Conservation (phyloP, 2,113 vertebrate species). For the Athene cunicularia region DNA sequence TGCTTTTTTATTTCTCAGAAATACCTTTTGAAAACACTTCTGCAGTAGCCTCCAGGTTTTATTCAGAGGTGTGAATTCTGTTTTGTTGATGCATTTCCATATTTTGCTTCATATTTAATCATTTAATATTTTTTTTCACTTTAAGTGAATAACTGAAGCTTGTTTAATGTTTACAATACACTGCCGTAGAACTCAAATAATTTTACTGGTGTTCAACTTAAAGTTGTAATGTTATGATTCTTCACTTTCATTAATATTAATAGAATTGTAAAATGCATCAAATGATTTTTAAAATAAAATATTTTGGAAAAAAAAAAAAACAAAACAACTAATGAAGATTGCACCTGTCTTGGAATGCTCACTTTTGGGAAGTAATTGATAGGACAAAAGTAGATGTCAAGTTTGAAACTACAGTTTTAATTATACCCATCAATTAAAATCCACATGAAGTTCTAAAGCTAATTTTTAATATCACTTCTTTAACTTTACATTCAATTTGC, state of each 20-base stretch:
- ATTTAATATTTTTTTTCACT: conserved; percentile 21
- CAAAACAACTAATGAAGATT: background rate
- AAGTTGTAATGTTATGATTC: conserved; percentile 23
- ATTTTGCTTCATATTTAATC: conserved; percentile 17
- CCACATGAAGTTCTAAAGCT: background rate
- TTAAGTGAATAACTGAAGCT: conserved; percentile 10
- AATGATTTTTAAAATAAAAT: background rate
- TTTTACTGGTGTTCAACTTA: conserved; percentile 54
- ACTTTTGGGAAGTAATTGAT: background rate
- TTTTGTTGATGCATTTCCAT: conserved; percentile 18
- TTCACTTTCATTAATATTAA: conserved; percentile 56
- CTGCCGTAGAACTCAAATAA: conserved; percentile 10
- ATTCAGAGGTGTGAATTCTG: background rate
- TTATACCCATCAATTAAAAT: background rate
- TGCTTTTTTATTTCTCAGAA: background rate
- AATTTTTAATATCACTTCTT: background rate
- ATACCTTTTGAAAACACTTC: background rate
- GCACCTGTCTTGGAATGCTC: background rate
- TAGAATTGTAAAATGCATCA: background rate
- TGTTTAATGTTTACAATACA: conserved; percentile 52
- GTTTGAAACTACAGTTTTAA: background rate
- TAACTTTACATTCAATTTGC: background rate
- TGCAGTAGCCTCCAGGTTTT: background rate
- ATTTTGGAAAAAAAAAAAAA: background rate
- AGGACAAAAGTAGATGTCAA: background rate